Conservation (phyloP, 2,888 invertebrate genomes). For the Melieria omissa region DNA sequence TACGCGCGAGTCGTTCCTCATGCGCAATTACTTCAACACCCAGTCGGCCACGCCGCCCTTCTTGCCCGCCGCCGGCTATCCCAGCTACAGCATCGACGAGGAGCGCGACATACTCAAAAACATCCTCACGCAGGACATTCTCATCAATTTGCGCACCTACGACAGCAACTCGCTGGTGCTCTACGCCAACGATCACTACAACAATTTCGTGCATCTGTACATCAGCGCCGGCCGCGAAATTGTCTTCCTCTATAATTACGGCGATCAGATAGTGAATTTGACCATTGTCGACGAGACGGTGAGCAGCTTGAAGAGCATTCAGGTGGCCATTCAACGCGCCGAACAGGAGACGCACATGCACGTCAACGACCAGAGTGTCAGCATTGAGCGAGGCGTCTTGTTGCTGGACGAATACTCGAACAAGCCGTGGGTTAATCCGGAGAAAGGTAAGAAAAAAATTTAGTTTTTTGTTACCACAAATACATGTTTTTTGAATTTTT, state of each 20-base stretch:
- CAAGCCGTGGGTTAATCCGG: slow-evolving; percentile 87
- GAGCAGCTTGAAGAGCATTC: slow-evolving; percentile 85
- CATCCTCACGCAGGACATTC: slow-evolving; percentile 82
- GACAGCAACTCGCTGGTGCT: slow-evolving; percentile 83
- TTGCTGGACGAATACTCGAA: slow-evolving; percentile 82
- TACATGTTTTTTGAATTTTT: background rate
- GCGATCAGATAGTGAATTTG: slow-evolving; percentile 81
- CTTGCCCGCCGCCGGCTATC: slow-evolving; percentile 44
- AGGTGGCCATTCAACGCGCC: slow-evolving; percentile 84
- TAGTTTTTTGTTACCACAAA: no score
- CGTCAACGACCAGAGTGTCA: slow-evolving; percentile 82
- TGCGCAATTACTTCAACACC: slow-evolving; percentile 80
- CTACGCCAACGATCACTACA: slow-evolving; percentile 91
- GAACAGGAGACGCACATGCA: slow-evolving; percentile 80
- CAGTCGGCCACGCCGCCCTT: slow-evolving; percentile 69
- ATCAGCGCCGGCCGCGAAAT: slow-evolving; percentile 83
- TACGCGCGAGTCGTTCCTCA: slow-evolving; percentile 81
- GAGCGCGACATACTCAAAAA: slow-evolving; percentile 73
- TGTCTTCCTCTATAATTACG: slow-evolving; percentile 86
- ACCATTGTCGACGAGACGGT: slow-evolving; percentile 80
- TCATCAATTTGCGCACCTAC: slow-evolving; percentile 91
- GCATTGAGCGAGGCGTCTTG: slow-evolving; percentile 75
- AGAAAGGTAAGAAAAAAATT: slow-evolving; percentile 74
- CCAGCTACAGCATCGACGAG: slow-evolving; percentile 65
- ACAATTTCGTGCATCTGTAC: slow-evolving; percentile 92